Evolutionary conservation across 2,888 invertebrate genomes (phyloP), one percentile per base, ranked within the genome.

Genomic region (Helicoverpa assulta): DNA sequence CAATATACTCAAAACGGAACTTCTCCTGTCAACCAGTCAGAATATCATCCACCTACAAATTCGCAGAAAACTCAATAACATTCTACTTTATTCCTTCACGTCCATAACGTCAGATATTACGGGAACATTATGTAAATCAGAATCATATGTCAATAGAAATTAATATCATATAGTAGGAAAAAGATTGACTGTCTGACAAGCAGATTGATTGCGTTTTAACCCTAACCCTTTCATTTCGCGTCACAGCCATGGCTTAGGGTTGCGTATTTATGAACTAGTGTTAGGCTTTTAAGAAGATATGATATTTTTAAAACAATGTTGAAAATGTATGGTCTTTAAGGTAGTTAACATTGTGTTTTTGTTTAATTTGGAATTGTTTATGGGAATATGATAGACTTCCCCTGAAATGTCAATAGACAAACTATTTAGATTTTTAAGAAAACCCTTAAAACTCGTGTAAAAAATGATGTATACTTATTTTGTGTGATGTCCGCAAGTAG

Each of bases 141-240:
- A 67, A 67, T 70, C 69, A 70, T 63, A 78, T 50, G 69, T 78
- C 82, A 83, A 80, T 75, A 72, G 40, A 81, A 85, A 87, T 87
- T 87, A 86, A 85, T 85, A 87, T 82, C 71, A 78, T 78, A 64
- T 12, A 51, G 37, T 84, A 86, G 86, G 85, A 88, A 83, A 83
- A 84, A 85, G 82, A 88, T 83, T 83, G 82, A 81, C 81, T 78
- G 85, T 71, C 78, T 86, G 87, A 86, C 87, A 86, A 76, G 76
- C 70, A 83, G 86, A 89, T 88, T 89, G 89, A 89, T 89, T 88
- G 86, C 85, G 65, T 84, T 86, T 84, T 76, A 82, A 85, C 73
- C 81, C 84, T 82, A 83, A 88, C 89, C 89, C 89, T 86, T 88
- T 88, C 85, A 85, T 88, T 86, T 84, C 77, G 73, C 82, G 80